Conservation (phyloP, 1,140 invertebrate species). For the Andricus grossulariae region DNA sequence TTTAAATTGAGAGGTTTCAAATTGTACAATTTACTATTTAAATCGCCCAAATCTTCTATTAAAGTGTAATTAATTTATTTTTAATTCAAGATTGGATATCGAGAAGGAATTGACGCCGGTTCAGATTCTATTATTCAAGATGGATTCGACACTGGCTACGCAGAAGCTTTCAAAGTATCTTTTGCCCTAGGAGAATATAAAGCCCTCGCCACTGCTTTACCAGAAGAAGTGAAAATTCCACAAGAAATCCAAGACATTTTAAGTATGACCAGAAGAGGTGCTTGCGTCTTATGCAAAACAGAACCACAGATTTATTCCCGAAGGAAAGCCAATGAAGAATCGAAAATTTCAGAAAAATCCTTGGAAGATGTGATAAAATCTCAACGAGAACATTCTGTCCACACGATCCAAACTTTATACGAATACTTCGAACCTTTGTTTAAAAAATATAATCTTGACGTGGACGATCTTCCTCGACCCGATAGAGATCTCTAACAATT, state of each 20-base stretch:
- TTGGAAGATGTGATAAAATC: slow-evolving; percentile 46
- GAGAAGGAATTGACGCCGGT: slow-evolving; percentile 76
- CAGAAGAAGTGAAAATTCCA: slow-evolving; percentile 49
- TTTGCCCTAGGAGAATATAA: slow-evolving; percentile 73
- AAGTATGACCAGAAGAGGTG: slow-evolving; percentile 56
- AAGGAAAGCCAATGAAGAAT: neutral
- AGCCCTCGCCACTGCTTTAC: slow-evolving; percentile 48
- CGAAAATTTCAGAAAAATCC: slow-evolving; percentile 36
- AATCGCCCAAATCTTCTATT: too few species aligned
- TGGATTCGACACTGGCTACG: slow-evolving; percentile 77
- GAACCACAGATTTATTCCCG: neutral
- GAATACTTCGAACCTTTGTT: slow-evolving; percentile 55
- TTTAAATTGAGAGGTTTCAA: too few species aligned
- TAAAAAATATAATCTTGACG: slow-evolving; percentile 46
- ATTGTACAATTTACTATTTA: too few species aligned
- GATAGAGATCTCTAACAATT: neutral
- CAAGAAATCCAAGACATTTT: slow-evolving; percentile 53
- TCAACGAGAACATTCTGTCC: slow-evolving; percentile 50
- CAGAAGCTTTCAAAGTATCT: slow-evolving; percentile 73
- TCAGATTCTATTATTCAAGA: slow-evolving; percentile 74
- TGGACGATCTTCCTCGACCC: slow-evolving; percentile 36
- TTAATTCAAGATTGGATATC: slow-evolving; percentile 73
- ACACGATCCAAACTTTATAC: slow-evolving; percentile 47
- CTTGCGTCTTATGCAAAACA: slow-evolving; percentile 58
- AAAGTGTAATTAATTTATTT: slow-evolving; percentile 1